These are phyloP conservation scores for Punctoribates punctum DNA, from an alignment of 2,888 invertebrate species.

Conservation along the genomic window DNA sequence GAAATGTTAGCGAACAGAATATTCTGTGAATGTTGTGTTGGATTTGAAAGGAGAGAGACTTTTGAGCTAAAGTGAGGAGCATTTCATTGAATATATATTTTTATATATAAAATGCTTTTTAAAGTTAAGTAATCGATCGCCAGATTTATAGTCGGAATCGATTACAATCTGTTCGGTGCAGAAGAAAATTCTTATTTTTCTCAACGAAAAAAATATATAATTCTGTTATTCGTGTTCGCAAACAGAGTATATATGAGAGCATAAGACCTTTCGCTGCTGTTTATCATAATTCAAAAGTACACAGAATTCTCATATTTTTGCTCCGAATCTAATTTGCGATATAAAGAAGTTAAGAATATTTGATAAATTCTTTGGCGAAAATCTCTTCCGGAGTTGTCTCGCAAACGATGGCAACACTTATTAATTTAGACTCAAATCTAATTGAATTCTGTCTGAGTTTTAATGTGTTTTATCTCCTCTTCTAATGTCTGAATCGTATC, in stretches of 20 bases:
- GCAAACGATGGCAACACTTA: too few species aligned
- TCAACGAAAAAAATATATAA: not conserved
- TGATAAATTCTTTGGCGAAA: too few species aligned
- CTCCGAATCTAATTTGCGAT: not conserved
- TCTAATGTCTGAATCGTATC: not conserved
- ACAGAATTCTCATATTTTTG: not conserved
- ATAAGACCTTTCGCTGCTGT: too few species aligned
- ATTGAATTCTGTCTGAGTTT: not conserved
- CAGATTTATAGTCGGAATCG: conserved; percentile 20
- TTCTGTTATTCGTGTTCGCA: not conserved
- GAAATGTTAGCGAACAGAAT: not conserved
- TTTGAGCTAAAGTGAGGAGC: not conserved
- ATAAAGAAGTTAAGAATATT: too few species aligned
- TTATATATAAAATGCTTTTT: conserved; percentile 17
- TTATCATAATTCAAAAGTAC: conserved; percentile 5
- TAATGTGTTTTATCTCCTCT: not conserved
- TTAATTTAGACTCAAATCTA: not conserved
- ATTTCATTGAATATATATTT: conserved; percentile 10
- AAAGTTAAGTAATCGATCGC: conserved; percentile 7
- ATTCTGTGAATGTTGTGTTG: not conserved
- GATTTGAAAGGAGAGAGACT: not conserved
- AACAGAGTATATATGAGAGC: not conserved
- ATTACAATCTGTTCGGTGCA: not conserved
- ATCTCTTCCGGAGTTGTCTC: too few species aligned
- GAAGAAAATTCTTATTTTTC: not conserved